Evolutionary conservation across 2,797 vertebrate species (phyloP).

Genomic region (Cichlasoma orientale): DNA sequence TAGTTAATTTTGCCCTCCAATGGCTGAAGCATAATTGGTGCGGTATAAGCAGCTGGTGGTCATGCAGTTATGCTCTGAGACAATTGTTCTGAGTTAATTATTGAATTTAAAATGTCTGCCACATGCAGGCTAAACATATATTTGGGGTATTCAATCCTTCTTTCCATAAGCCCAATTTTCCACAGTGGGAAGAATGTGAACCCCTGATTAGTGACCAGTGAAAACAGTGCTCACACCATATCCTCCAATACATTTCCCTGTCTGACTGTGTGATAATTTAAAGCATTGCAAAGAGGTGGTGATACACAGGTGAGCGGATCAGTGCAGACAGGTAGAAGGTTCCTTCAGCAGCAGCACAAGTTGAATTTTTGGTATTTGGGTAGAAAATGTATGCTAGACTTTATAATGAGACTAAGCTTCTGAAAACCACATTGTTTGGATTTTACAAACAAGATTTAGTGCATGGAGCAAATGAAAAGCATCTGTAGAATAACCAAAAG

Average conservation of each 20-base stretch:
- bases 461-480: not conserved
- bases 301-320: not conserved
- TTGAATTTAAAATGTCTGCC: not conserved
- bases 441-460: not conserved
- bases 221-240: not conserved
- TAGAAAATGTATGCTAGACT: not conserved
- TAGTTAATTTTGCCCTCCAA: conserved; percentile 48
- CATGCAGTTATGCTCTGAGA: conserved; percentile 32
- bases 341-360: not conserved
- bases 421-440: not conserved
- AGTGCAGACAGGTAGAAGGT: not conserved
- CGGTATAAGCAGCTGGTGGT: conserved; percentile 39
- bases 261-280: not conserved
- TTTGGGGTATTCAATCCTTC: not conserved
- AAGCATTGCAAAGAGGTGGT: not conserved
- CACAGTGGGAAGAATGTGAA: not conserved
- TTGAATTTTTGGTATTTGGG: not conserved
- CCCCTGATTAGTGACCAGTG: not conserved
- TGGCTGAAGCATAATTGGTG: conserved; percentile 31
- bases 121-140: not conserved
- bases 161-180: not conserved
- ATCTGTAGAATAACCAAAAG: not conserved
- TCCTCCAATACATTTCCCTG: not conserved
- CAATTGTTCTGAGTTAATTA: conserved; percentile 24
- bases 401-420: not conserved